Conservation (phyloP, 2,113 vertebrate genomes). For the Ia io region DNA sequence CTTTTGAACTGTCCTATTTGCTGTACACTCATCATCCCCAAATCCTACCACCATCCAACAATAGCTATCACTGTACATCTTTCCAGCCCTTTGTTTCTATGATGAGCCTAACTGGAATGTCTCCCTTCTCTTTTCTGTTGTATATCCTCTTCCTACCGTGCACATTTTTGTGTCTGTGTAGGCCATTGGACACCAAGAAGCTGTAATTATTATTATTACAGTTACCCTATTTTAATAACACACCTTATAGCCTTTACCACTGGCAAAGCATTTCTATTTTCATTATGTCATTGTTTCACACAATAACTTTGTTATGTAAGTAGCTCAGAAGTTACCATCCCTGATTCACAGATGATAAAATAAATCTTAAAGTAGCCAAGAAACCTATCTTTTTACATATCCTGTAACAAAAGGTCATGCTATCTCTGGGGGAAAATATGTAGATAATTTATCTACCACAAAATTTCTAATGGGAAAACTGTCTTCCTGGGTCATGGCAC, state of each 20-base stretch:
- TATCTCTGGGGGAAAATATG: neutral
- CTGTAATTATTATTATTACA: neutral
- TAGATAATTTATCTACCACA: neutral
- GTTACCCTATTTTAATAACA: neutral
- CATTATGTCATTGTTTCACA: neutral
- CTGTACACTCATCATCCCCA: neutral
- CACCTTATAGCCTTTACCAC: neutral
- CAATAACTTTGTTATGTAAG: neutral
- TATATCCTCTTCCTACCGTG: neutral
- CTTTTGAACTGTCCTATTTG: neutral
- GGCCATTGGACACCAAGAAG: neutral
- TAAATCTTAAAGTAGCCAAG: neutral
- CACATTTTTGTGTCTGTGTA: neutral
- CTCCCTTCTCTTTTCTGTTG: neutral
- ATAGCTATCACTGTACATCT: neutral
- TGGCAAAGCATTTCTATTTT: neutral
- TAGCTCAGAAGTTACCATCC: neutral
- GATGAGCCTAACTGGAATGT: neutral
- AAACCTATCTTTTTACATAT: neutral
- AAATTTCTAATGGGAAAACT: conserved; percentile 1
- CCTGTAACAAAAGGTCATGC: neutral
- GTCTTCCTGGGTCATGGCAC: neutral
- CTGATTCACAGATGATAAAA: neutral
- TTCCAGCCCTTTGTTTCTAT: conserved; percentile 1
- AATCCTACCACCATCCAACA: neutral